Evolutionary conservation across 2,113 vertebrate genomes (phyloP).

Genomic region (Gymnogyps californianus): DNA sequence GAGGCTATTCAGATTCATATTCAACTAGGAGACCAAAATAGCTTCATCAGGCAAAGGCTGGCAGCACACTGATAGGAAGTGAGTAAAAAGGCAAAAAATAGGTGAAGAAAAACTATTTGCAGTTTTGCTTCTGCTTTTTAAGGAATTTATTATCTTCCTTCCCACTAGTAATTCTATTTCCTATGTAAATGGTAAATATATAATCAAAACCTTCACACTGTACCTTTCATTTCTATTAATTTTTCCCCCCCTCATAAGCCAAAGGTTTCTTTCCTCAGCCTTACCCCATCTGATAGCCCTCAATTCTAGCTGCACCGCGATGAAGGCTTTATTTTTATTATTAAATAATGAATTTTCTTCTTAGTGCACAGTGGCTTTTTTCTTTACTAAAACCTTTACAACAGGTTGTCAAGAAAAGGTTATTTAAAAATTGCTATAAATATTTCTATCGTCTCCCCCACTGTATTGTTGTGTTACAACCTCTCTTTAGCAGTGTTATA

Average conservation of each 20-base stretch:
- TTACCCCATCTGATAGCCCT: not conserved
- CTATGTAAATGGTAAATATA: not conserved
- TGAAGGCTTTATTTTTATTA: not conserved
- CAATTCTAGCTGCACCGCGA: not conserved
- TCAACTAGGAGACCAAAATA: not conserved
- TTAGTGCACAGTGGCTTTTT: not conserved
- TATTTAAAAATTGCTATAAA: not conserved
- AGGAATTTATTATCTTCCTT: not conserved
- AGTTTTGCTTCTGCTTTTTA: constrained; percentile 12
- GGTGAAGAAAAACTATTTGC: constrained; percentile 1
- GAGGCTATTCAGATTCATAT: not conserved
- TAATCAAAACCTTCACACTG: not conserved
- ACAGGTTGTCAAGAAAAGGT: not conserved
- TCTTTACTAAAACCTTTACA: not conserved
- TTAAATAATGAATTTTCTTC: not conserved
- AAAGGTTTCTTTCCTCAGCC: not conserved
- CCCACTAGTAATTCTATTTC: not conserved
- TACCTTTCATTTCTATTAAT: not conserved
- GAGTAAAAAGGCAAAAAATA: not conserved
- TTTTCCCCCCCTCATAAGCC: not conserved
- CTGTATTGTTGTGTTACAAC: not conserved
- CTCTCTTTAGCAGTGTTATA: not conserved
- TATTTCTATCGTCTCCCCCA: not conserved
- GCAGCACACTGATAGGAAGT: not conserved
- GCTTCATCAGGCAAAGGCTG: not conserved